These are phyloP conservation scores for Loris lydekkerianus DNA, from an alignment of 2,797 vertebrate species.

Conservation along the genomic window DNA sequence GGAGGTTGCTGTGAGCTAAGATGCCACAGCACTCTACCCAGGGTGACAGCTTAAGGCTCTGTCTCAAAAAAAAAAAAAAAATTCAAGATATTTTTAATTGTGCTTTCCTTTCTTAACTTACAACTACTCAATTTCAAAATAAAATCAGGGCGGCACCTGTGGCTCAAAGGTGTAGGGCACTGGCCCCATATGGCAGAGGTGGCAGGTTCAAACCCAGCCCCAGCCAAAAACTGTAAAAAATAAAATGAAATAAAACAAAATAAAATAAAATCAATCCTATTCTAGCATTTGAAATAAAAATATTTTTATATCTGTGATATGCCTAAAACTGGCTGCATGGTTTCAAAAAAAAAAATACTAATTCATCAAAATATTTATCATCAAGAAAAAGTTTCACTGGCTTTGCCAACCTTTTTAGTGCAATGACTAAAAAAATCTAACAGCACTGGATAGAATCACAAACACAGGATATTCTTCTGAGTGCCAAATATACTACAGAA, in stretches of 20 bases:
- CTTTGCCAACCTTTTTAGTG: not conserved
- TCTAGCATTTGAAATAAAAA: constrained; percentile 5
- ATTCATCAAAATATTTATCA: not conserved
- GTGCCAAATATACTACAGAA: not conserved
- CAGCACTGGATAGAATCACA: not conserved
- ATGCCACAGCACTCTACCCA: too few species aligned
- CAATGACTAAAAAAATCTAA: constrained; percentile 24
- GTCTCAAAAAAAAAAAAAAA: not conserved
- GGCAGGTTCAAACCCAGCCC: too few species aligned
- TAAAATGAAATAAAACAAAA: too few species aligned
- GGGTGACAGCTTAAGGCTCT: too few species aligned
- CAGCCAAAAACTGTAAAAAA: too few species aligned
- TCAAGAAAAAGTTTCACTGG: constrained; percentile 22
- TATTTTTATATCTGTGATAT: not conserved
- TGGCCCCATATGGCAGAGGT: too few species aligned
- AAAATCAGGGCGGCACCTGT: not conserved
- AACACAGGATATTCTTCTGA: not conserved
- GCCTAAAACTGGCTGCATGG: not conserved
- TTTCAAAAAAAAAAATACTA: constrained; percentile 5
- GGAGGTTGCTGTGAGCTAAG: too few species aligned
- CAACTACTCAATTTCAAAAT: not conserved
- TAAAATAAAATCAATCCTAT: not conserved
- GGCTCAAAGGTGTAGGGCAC: too few species aligned
- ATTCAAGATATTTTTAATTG: constrained; percentile 49
- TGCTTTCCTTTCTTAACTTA: constrained; percentile 34